Conservation (phyloP, 1,140 invertebrate genomes). For the Meteorus sp. region DNA sequence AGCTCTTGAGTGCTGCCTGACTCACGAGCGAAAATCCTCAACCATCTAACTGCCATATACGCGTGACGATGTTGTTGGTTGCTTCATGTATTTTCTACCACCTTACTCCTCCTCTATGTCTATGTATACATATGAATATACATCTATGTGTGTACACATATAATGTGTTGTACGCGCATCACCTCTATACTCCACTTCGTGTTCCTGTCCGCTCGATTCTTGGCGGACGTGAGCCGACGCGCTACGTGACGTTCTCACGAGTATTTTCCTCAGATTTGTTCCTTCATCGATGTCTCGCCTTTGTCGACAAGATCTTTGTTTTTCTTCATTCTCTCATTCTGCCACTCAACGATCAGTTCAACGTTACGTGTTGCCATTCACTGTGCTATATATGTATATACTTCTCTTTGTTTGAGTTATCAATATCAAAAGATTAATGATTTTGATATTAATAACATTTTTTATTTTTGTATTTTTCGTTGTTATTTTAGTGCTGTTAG, state of each 20-base stretch:
- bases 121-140: conserved; percentile 20
- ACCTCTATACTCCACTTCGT: not conserved
- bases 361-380: too few species aligned
- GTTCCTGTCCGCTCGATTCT: conserved; percentile 18
- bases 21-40: conserved; percentile 18
- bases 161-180: too few species aligned
- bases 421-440: not conserved
- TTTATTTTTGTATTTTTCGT: not conserved
- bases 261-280: conserved; percentile 26
- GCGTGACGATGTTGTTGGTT: conserved; percentile 8
- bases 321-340: too few species aligned
- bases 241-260: conserved; percentile 26
- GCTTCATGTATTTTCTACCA: conserved; percentile 9
- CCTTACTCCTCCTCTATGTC: not conserved
- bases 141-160: too few species aligned
- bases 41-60: conserved; percentile 13
- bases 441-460: not conserved
- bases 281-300: conserved; percentile 24
- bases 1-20: conserved; percentile 11
- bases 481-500: too few species aligned
- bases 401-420: not conserved
- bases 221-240: conserved; percentile 26
- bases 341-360: too few species aligned
- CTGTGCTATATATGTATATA: too few species aligned
- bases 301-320: too few species aligned